These are phyloP conservation scores for Ahaetulla prasina DNA, from an alignment of 2,113 vertebrate species.

Conservation along the genomic window DNA sequence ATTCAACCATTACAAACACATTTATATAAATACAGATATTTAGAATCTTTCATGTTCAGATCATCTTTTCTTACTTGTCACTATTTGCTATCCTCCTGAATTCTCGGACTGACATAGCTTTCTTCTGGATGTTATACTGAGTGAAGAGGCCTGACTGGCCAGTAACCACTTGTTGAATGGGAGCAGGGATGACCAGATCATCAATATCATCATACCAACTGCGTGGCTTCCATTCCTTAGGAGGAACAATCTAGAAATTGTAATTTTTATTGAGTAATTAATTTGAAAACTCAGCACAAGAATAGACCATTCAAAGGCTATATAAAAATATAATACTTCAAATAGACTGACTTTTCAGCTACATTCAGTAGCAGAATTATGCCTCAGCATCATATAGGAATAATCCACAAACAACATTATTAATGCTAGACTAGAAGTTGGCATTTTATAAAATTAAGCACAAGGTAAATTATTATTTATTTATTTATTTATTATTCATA, in stretches of 20 bases:
- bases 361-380: not conserved
- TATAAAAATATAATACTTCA: not conserved
- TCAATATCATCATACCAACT: slow-evolving; percentile 88
- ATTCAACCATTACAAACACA: not conserved
- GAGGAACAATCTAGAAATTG: slow-evolving; percentile 83
- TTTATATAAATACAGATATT: not conserved
- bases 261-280: not conserved
- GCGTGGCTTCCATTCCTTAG: slow-evolving; percentile 91
- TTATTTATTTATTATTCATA: too few relatives aligned
- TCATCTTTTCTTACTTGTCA: slow-evolving; percentile 79
- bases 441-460: not conserved
- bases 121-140: slow-evolving; percentile 99
- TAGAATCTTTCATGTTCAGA: not conserved
- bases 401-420: not conserved
- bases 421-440: not conserved
- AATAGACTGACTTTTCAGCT: not conserved
- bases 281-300: not conserved
- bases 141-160: slow-evolving; percentile 98
- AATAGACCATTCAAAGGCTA: not conserved
- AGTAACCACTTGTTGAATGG: slow-evolving; percentile 95
- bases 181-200: slow-evolving; percentile 91
- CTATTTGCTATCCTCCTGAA: slow-evolving; percentile 89
- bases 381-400: not conserved
- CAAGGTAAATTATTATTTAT: too few relatives aligned
- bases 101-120: slow-evolving; percentile 92